These are phyloP conservation scores for Podiceps cristatus DNA, from an alignment of 2,113 vertebrate species.

Conservation along the genomic window DNA sequence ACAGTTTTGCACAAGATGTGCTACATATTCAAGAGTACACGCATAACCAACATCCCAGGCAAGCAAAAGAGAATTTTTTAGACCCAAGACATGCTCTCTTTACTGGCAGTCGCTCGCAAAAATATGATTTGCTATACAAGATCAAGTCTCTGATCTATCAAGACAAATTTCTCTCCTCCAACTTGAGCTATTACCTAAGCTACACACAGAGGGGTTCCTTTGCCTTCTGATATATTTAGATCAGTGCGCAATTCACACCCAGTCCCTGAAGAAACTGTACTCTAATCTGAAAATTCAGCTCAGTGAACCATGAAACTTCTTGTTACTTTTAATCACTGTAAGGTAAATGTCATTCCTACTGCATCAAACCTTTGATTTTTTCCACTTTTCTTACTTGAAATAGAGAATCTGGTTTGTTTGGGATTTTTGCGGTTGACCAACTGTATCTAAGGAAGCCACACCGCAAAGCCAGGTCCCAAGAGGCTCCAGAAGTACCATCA, in stretches of 20 bases:
- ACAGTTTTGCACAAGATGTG: not conserved
- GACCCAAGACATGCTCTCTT: not conserved
- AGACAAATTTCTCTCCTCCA: conserved; percentile 46
- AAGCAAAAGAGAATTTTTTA: not conserved
- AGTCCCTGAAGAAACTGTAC: conserved; percentile 3
- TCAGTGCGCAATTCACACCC: not conserved
- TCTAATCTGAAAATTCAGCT: conserved; percentile 28
- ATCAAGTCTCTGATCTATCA: conserved; percentile 30
- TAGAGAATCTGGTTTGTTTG: not conserved
- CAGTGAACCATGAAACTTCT: conserved; percentile 24
- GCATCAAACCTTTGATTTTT: not conserved
- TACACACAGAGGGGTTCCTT: conserved; percentile 28
- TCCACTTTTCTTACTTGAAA: not conserved
- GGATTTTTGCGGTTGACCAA: not conserved
- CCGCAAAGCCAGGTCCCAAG: not conserved
- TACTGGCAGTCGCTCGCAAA: not conserved
- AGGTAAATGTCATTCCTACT: not conserved
- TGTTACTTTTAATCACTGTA: conserved; percentile 15
- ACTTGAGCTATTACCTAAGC: conserved; percentile 46
- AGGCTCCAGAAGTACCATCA: not conserved
- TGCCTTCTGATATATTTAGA: conserved; percentile 47
- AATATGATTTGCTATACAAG: conserved; percentile 31
- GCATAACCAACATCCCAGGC: not conserved
- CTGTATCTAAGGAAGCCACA: not conserved
- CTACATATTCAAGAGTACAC: not conserved